phyloP scores from a whole-genome alignment of 2,113 vertebrate species.

The Cichladusa arquata region DNA sequence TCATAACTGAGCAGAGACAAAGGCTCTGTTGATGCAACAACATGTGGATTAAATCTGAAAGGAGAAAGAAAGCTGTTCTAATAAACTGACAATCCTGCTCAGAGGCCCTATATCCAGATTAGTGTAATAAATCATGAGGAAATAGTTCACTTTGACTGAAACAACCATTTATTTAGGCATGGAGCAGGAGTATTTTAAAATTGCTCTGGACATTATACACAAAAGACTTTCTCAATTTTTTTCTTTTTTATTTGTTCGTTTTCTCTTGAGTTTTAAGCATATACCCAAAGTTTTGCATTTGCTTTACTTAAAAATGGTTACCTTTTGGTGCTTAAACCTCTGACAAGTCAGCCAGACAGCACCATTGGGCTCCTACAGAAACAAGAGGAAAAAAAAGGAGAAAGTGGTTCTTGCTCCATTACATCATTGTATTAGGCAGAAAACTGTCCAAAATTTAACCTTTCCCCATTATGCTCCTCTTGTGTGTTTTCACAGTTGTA shows the following conservation, averaged over 20 bases:
- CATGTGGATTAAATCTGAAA: conserved; percentile 65
- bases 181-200: not conserved
- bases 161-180: conserved; percentile 8
- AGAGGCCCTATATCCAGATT: conserved; percentile 41
- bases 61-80: conserved; percentile 39
- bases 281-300: not conserved
- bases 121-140: conserved; percentile 50
- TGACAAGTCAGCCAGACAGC: not conserved
- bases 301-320: not conserved
- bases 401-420: not conserved
- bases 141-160: conserved; percentile 20
- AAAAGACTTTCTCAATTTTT: not conserved
- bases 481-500: not conserved
- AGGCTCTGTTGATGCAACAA: conserved; percentile 50
- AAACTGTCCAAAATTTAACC: not conserved
- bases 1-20: conserved; percentile 24
- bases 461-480: not conserved
- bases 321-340: not conserved
- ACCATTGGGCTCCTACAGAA: not conserved
- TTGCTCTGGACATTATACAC: not conserved
- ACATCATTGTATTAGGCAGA: not conserved
- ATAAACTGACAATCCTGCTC: conserved; percentile 30
- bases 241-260: not conserved
- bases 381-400: not conserved
- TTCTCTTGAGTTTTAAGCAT: not conserved